These are phyloP conservation scores for Halictus rubicundus DNA, from an alignment of 1,140 invertebrate genomes.

Conservation along the genomic window DNA sequence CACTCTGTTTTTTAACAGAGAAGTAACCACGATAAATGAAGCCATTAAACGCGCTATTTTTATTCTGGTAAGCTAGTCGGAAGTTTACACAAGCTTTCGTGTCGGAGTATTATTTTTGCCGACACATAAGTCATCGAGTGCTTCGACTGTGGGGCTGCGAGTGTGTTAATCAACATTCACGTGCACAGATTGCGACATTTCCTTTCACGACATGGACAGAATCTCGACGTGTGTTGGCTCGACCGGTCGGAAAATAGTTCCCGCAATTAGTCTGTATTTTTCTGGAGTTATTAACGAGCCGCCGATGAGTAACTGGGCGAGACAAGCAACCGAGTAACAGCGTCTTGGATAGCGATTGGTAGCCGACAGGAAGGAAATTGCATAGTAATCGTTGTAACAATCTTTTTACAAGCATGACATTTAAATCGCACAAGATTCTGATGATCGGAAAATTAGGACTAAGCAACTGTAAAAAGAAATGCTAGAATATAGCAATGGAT, in stretches of 20 bases:
- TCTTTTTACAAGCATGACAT: no score
- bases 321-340: background rate
- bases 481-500: no score
- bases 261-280: background rate
- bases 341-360: background rate
- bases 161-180: constrained; percentile 54
- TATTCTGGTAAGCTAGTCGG: background rate
- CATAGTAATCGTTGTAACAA: background rate
- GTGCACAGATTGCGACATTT: constrained; percentile 65
- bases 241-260: constrained; percentile 1
- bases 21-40: background rate
- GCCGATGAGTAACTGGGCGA: background rate
- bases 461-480: no score
- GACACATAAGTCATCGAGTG: background rate
- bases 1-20: background rate
- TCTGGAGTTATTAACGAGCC: background rate
- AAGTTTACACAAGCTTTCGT: background rate
- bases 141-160: background rate
- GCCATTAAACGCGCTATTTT: background rate
- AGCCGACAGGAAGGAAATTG: background rate
- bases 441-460: no score
- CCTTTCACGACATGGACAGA: constrained; percentile 52
- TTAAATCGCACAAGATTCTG: no score
- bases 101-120: background rate
- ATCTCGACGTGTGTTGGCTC: constrained; percentile 2